phyloP scores from a whole-genome alignment of 1,140 invertebrate genomes.

The roundworm (Caenorhabditis elegans) region DNA sequence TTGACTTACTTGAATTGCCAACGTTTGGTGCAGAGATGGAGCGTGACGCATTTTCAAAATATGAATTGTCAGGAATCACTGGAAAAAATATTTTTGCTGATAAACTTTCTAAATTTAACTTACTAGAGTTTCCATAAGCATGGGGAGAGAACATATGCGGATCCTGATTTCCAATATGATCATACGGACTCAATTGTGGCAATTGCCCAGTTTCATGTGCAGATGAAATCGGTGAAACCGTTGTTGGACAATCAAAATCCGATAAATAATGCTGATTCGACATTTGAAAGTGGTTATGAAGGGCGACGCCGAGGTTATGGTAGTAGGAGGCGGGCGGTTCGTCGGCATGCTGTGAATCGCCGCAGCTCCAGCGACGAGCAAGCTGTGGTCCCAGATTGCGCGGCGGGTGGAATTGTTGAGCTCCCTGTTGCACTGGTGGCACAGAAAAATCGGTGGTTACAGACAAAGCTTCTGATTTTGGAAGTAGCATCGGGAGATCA shows the following conservation, averaged over 20 bases:
- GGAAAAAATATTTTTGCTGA: neutral
- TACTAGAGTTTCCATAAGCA: neutral
- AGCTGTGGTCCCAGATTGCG: conserved; percentile 4
- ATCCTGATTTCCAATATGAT: neutral
- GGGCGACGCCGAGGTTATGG: conserved; percentile 10
- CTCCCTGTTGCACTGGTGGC: neutral
- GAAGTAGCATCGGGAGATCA: neutral
- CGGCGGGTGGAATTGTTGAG: neutral
- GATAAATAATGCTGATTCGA: conserved; percentile 28
- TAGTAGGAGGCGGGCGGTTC: conserved; percentile 8
- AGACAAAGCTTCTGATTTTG: neutral
- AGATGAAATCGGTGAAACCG: conserved; percentile 8
- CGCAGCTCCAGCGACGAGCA: conserved; percentile 5
- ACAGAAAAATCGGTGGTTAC: neutral
- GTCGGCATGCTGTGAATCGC: conserved; percentile 3
- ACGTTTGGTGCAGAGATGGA: neutral
- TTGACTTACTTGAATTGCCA: neutral
- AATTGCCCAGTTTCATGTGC: neutral
- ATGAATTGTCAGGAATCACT: neutral
- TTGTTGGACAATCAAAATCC: conserved; percentile 21
- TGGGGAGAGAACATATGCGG: conserved; percentile 3
- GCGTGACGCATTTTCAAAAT: neutral
- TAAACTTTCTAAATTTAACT: neutral
- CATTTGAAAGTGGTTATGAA: conserved; percentile 29
- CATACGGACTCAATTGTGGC: neutral